A percentile compares a stretch with the other conserved stretches of the same genome.
Evolutionary conservation across 2,888 invertebrate genomes (phyloP).

Genomic region (Homarus gammarus): DNA sequence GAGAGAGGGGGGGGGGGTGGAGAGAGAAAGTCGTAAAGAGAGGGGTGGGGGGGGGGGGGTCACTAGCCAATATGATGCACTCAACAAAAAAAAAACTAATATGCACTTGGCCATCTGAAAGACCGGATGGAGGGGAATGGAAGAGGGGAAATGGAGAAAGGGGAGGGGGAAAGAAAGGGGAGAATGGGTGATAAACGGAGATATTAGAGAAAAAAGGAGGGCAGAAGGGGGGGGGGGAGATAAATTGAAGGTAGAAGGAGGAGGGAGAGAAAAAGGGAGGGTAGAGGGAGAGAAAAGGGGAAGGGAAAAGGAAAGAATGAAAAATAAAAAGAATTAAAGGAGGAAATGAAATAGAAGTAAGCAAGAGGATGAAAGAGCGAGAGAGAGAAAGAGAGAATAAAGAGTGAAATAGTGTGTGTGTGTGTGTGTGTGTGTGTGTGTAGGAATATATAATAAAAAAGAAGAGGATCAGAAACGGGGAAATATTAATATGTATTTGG

Average conservation of each 20-base stretch:
- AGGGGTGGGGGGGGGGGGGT: not conserved
- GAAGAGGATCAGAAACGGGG: conserved; percentile 29
- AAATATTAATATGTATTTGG: conserved; percentile 60
- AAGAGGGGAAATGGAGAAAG: not conserved
- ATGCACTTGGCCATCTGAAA: conserved; percentile 44
- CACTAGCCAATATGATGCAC: conserved; percentile 26
- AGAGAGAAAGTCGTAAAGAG: not conserved
- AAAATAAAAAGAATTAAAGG: too few relatives aligned
- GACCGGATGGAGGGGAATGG: conserved; percentile 21
- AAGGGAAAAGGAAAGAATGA: too few relatives aligned
- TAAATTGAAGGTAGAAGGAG: not conserved
- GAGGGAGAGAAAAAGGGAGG: not conserved
- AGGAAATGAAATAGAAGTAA: too few relatives aligned
- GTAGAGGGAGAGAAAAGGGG: conserved; percentile 24
- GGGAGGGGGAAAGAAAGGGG: not conserved
- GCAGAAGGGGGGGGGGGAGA: not conserved
- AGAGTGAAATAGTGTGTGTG: too few relatives aligned
- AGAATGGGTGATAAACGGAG: conserved; percentile 5
- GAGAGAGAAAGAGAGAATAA: too few relatives aligned
- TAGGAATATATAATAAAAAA: not conserved
- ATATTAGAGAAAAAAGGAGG: not conserved
- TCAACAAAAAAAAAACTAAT: conserved; percentile 40
- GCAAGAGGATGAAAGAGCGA: too few relatives aligned
- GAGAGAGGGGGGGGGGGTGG: not conserved
- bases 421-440: too few relatives aligned